Percentiles rank a stretch among this genome's conserved stretches.
These are phyloP conservation scores for Acrocera orbiculus DNA, from an alignment of 2,888 invertebrate species.

Conservation along the genomic window DNA sequence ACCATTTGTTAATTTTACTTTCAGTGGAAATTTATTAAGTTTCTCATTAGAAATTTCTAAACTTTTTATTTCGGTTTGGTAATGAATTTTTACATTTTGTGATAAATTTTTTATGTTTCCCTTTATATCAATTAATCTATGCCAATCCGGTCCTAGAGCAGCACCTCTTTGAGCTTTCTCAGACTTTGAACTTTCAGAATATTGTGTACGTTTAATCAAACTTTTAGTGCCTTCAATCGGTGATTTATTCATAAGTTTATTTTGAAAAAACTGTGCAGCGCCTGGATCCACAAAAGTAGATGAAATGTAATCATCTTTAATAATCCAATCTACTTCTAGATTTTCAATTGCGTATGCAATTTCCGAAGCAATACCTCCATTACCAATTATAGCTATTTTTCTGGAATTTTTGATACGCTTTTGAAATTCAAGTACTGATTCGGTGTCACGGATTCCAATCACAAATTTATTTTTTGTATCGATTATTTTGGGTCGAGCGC, in stretches of 20 bases:
- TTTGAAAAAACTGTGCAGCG: slow-evolving; percentile 81
- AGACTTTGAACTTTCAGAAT: slow-evolving; percentile 34
- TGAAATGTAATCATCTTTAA: slow-evolving; percentile 82
- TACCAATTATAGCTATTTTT: slow-evolving; percentile 74
- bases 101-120: slow-evolving; percentile 28
- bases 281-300: slow-evolving; percentile 92
- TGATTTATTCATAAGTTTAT: slow-evolving; percentile 25
- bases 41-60: slow-evolving; percentile 11
- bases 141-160: slow-evolving; percentile 97
- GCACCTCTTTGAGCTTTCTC: slow-evolving; percentile 47
- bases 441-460: slow-evolving; percentile 84
- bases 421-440: slow-evolving; percentile 71
- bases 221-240: slow-evolving; percentile 12
- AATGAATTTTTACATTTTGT: slow-evolving; percentile 40
- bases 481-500: slow-evolving; percentile 71
- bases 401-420: slow-evolving; percentile 46
- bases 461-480: slow-evolving; percentile 44
- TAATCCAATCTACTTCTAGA: slow-evolving; percentile 79
- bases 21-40: slow-evolving; percentile 44
- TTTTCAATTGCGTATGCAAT: slow-evolving; percentile 73
- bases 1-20: slow-evolving; percentile 55
- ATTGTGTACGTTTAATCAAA: slow-evolving; percentile 46
- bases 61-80: slow-evolving; percentile 37
- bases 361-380: slow-evolving; percentile 98
- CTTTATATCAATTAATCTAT: slow-evolving; percentile 44